A percentile compares a stretch with the other conserved stretches of the same genome.
Conservation (phyloP, 2,113 vertebrate species). For the Speoplatyrhinus poulsoni region DNA sequence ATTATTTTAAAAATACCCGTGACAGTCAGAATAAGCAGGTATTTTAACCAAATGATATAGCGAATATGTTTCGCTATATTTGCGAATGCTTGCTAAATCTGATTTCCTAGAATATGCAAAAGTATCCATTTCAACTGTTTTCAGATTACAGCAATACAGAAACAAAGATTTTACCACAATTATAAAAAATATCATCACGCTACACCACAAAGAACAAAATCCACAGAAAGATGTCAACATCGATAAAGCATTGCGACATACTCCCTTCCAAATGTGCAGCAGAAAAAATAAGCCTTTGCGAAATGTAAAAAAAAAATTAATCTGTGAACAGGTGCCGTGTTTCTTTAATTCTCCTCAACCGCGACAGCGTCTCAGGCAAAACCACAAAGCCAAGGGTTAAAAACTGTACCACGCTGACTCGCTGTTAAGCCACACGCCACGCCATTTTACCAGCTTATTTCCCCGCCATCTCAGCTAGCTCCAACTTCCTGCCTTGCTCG, state of each 20-base stretch:
- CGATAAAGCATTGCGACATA: constrained; percentile 14
- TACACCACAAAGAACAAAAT: constrained; percentile 31
- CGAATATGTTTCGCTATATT: not conserved
- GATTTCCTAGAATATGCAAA: not conserved
- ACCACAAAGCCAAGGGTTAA: constrained; percentile 71
- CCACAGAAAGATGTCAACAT: constrained; percentile 35
- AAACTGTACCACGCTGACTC: constrained; percentile 58
- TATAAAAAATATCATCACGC: constrained; percentile 21
- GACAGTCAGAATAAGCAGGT: not conserved
- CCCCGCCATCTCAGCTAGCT: constrained; percentile 43
- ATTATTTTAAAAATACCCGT: not conserved
- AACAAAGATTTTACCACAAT: constrained; percentile 14
- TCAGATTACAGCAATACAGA: not conserved
- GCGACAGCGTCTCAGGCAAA: constrained; percentile 52
- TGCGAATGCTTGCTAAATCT: not conserved
- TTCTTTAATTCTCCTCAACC: constrained; percentile 56
- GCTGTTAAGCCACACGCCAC: constrained; percentile 53
- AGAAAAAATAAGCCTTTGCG: constrained; percentile 15
- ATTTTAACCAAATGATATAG: not conserved
- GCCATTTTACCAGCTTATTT: constrained; percentile 73
- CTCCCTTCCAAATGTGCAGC: constrained; percentile 13
- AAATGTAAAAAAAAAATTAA: constrained; percentile 6
- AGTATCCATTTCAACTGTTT: not conserved
- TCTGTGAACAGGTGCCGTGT: constrained; percentile 30
- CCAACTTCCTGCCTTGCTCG: constrained; percentile 64